Percentiles rank a stretch among this genome's conserved stretches.
Conservation (phyloP, 2,888 invertebrate species). For the Polydesmus complanatus region DNA sequence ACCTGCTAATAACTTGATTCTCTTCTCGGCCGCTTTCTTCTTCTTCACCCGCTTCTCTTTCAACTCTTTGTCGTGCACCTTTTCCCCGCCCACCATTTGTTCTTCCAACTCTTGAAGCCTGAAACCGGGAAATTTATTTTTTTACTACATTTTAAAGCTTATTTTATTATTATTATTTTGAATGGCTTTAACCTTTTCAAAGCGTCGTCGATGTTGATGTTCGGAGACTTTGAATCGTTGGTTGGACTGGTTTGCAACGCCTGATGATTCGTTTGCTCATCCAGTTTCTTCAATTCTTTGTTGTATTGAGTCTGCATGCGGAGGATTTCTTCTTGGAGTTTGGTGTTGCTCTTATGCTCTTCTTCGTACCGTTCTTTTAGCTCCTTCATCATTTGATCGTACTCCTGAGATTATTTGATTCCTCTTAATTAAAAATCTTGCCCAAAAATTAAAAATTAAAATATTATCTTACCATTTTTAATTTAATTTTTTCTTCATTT, state of each 20-base stretch:
- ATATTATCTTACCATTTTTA: constrained; percentile 13
- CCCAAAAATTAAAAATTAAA: not conserved
- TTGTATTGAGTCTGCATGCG: constrained; percentile 43
- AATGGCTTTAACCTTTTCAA: constrained; percentile 31
- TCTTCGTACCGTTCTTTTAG: constrained; percentile 31
- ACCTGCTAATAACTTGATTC: constrained; percentile 35
- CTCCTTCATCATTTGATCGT: constrained; percentile 40
- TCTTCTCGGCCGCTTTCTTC: constrained; percentile 52
- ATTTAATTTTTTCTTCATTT: constrained; percentile 10
- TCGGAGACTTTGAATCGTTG: not conserved
- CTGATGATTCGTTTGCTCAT: constrained; percentile 14
- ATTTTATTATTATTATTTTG: not conserved
- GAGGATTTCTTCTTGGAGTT: constrained; percentile 45
- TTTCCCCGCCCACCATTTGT: constrained; percentile 65
- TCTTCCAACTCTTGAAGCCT: constrained; percentile 51
- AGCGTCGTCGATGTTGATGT: constrained; percentile 29
- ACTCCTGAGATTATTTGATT: constrained; percentile 32
- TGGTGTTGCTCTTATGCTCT: constrained; percentile 36
- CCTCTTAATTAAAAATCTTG: not conserved
- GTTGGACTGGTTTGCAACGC: not conserved
- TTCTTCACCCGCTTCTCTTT: constrained; percentile 52
- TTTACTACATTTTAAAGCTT: not conserved
- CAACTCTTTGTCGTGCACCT: constrained; percentile 52
- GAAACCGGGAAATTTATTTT: constrained; percentile 15
- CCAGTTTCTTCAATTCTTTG: constrained; percentile 33